Evolutionary conservation across 1,140 invertebrate species (phyloP), one percentile per base, ranked within the genome.

Genomic region (Heliconius himera): DNA sequence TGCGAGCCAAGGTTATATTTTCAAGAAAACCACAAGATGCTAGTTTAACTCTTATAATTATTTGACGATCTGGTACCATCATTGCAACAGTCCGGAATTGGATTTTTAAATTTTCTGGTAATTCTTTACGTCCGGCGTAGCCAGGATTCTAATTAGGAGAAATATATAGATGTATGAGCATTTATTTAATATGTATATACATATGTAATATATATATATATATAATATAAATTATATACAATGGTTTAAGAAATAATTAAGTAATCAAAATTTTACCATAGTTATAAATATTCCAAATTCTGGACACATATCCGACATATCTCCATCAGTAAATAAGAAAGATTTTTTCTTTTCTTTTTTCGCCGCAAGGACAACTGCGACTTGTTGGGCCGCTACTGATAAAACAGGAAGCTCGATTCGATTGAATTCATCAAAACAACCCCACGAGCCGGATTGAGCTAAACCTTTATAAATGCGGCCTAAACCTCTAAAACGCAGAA

Each of bases 11-110:
- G 0, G 98, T 98, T 70, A 99, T 99, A 89, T 99, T 99, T 90
- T 99, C 98, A 20, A 99, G 94, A 93, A 99, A 99, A 56, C 99
- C 99, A 92, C 98, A 99, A 79, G 98, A 98, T 20, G 99, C 99
- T 72, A 99, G 94, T 95, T 99, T 99, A 0, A 99, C 99, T 83
- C 99, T 95, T 82, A 99, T 99, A 87, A 99, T 99, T 82, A 99
- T 99, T 95, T 99, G 98, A 79, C 99, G 95, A 91, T 99, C 99
- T 0, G 99, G 99, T 26, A 99, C 98, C 99, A 99, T 99, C 99
- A 99, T 99, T 36, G 99, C 98, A 2, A 99, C 98, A 0, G 98
- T 99, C 51, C 99, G 96, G 94, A 99, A 99, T 91, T 99, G 98
- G 85, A 99, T 99, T 95, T 99, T 99, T 79, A 99, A 95, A 95